Conservation (phyloP, 2,888 invertebrate genomes). For the Phragmatobia fuliginosa region DNA sequence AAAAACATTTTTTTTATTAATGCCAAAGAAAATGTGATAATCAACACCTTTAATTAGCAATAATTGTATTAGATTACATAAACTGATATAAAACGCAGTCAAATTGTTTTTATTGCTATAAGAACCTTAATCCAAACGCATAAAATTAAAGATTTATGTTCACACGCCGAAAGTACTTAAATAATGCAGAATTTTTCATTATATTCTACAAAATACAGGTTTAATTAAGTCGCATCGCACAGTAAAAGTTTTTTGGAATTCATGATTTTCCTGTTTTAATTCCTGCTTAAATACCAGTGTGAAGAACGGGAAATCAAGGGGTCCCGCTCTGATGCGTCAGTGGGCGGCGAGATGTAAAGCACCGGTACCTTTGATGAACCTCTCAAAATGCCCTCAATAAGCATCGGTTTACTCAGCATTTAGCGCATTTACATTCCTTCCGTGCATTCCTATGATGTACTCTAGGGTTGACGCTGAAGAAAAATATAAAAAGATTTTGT, state of each 20-base stretch:
- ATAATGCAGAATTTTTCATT: neutral
- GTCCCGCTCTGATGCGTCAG: slow-evolving; percentile 45
- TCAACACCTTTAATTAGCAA: neutral
- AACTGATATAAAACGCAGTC: neutral
- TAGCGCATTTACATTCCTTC: slow-evolving; percentile 75
- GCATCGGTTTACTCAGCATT: slow-evolving; percentile 76
- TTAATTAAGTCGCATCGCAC: slow-evolving; percentile 2
- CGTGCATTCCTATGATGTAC: slow-evolving; percentile 49
- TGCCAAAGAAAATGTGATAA: neutral
- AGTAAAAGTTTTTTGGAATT: slow-evolving; percentile 17
- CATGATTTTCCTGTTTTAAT: slow-evolving; percentile 20
- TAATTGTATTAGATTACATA: neutral
- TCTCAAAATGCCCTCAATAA: slow-evolving; percentile 80
- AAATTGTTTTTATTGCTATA: neutral
- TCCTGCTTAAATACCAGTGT: slow-evolving; percentile 36
- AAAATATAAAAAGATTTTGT: neutral
- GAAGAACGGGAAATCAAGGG: slow-evolving; percentile 35
- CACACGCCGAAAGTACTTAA: neutral
- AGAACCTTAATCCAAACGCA: neutral
- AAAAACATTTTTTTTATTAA: neutral
- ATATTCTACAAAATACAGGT: neutral
- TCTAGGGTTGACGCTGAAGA: slow-evolving; percentile 51
- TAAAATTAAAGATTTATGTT: neutral
- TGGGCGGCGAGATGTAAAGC: slow-evolving; percentile 62
- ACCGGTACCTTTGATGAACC: slow-evolving; percentile 73